These are phyloP conservation scores for Pteruthius melanotis DNA, from an alignment of 2,113 vertebrate species.

Conservation along the genomic window DNA sequence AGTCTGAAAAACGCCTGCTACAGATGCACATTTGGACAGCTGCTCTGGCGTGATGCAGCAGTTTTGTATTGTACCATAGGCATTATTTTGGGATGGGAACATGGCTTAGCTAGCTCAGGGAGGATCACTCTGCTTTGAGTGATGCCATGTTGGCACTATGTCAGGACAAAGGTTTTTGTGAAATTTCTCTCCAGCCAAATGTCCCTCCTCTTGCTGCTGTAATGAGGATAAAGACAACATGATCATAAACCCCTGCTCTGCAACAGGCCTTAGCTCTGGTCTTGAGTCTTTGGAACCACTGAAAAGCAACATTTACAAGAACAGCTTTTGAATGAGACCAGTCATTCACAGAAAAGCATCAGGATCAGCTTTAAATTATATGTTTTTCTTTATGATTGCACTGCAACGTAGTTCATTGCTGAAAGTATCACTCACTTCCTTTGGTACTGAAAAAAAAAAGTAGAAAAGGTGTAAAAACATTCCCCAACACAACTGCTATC, in stretches of 20 bases:
- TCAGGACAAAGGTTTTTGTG: neutral
- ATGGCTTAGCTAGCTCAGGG: neutral
- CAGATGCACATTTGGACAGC: neutral
- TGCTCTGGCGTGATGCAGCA: neutral
- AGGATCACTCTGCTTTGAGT: neutral
- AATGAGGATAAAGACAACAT: neutral
- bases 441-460: neutral
- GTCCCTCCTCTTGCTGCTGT: neutral
- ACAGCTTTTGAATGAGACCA: neutral
- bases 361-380: neutral
- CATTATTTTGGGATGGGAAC: neutral
- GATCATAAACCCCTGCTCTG: neutral
- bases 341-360: neutral
- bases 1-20: neutral
- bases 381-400: neutral
- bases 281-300: neutral
- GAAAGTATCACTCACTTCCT: neutral
- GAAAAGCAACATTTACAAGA: neutral
- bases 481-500: neutral
- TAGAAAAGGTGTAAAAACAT: neutral
- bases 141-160: neutral
- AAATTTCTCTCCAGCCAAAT: neutral
- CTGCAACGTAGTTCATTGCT: neutral
- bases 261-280: neutral
- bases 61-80: neutral